Conservation (phyloP, 1,140 invertebrate genomes). For the fruit fly (Drosophila melanogaster) region Release_6_plus_ISO1_MT NT_037436.4:15465501-15466000, state of each 20-base stretch:
- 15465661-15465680: slow-evolving; percentile 14
- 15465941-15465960: slow-evolving; percentile 26
- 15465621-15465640: slow-evolving; percentile 5
- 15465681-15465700: slow-evolving; percentile 28
- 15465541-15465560: neutral
- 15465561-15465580: neutral
- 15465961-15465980: slow-evolving; percentile 19
- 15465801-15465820: slow-evolving; percentile 66
- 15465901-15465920: slow-evolving; percentile 64
- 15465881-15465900: slow-evolving; percentile 38
- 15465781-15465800: slow-evolving; percentile 69
- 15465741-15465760: neutral
- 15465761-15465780: slow-evolving; percentile 38
- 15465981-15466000: slow-evolving; percentile 3
- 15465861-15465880: slow-evolving; percentile 48
- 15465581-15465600: neutral
- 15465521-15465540: neutral
- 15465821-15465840: slow-evolving; percentile 76
- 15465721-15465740: slow-evolving; percentile 31
- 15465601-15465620: slow-evolving; percentile 8
- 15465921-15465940: slow-evolving; percentile 43
- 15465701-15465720: slow-evolving; percentile 49
- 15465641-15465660: slow-evolving; percentile 23
- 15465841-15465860: slow-evolving; percentile 44
- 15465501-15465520: neutral